A percentile compares a stretch with the other conserved stretches of the same genome.
Evolutionary conservation across 1,140 invertebrate species (phyloP).

Genomic region (Dendrolimus kikuchii): DNA sequence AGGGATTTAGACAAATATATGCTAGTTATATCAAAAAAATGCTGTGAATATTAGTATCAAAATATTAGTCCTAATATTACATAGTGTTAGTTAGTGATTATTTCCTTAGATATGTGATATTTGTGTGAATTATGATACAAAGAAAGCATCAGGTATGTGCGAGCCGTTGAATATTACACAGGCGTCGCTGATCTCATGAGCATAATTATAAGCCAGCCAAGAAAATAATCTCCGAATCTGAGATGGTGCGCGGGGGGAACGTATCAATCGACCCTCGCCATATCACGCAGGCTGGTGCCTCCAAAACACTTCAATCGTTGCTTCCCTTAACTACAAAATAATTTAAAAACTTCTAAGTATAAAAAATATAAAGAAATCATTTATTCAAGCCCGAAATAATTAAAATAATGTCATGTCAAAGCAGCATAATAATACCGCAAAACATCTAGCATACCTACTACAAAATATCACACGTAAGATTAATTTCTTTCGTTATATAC

Average conservation of each 20-base stretch:
- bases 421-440: slow-evolving; percentile 53
- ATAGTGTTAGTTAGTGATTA: slow-evolving; percentile 54
- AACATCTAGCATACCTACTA: slow-evolving; percentile 58
- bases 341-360: slow-evolving; percentile 66
- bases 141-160: slow-evolving; percentile 41
- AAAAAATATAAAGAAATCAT: slow-evolving; percentile 65
- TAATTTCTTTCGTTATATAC: slow-evolving; percentile 29
- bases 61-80: slow-evolving; percentile 59
- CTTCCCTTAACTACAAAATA: slow-evolving; percentile 59
- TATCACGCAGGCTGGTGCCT: slow-evolving; percentile 31
- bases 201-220: too few species aligned
- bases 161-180: not conserved
- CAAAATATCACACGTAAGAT: slow-evolving; percentile 66
- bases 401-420: slow-evolving; percentile 49
- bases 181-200: too few species aligned
- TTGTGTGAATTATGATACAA: slow-evolving; percentile 50
- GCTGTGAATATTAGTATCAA: slow-evolving; percentile 67
- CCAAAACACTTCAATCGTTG: slow-evolving; percentile 34
- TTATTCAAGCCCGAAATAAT: slow-evolving; percentile 38
- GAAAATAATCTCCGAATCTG: not conserved
- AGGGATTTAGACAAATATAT: slow-evolving; percentile 45
- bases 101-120: slow-evolving; percentile 65
- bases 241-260: not conserved
- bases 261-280: not conserved
- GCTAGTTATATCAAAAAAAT: slow-evolving; percentile 58